Evolutionary conservation across 2,113 vertebrate genomes (phyloP).

Genomic region (Pachyramphus minor): DNA sequence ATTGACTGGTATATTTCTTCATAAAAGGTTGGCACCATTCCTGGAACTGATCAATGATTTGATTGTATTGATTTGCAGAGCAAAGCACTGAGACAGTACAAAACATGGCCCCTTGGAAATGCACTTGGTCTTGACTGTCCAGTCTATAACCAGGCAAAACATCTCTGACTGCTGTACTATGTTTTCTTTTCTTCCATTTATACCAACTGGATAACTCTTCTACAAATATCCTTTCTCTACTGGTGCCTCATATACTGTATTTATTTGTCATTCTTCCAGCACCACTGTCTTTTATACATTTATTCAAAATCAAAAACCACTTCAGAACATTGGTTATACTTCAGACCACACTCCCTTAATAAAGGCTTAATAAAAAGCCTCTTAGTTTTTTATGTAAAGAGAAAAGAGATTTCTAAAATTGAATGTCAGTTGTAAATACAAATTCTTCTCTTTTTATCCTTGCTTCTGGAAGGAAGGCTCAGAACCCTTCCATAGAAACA

Average conservation of each 20-base stretch:
- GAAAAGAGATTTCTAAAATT: background rate
- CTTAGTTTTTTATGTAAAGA: background rate
- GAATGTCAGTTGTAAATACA: background rate
- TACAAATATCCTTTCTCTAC: background rate
- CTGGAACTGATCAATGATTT: background rate
- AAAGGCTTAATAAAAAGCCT: background rate
- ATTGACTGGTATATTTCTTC: background rate
- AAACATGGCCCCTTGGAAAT: background rate
- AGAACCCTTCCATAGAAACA: background rate
- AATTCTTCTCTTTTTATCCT: background rate
- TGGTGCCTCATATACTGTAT: background rate
- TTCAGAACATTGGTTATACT: background rate
- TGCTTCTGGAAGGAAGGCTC: background rate
- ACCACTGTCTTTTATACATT: background rate
- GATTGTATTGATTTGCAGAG: background rate
- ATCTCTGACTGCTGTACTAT: background rate
- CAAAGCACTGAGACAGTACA: background rate
- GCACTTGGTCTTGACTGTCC: background rate
- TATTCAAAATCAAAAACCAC: background rate
- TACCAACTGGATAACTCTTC: background rate
- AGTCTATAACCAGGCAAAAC: background rate
- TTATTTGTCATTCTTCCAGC: background rate
- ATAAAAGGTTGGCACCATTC: background rate
- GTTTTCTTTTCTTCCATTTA: background rate
- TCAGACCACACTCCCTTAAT: background rate